Evolutionary conservation across 64 coral and sea anemone genomes (phyloP).

Genomic region (Montipora foliosa): DNA sequence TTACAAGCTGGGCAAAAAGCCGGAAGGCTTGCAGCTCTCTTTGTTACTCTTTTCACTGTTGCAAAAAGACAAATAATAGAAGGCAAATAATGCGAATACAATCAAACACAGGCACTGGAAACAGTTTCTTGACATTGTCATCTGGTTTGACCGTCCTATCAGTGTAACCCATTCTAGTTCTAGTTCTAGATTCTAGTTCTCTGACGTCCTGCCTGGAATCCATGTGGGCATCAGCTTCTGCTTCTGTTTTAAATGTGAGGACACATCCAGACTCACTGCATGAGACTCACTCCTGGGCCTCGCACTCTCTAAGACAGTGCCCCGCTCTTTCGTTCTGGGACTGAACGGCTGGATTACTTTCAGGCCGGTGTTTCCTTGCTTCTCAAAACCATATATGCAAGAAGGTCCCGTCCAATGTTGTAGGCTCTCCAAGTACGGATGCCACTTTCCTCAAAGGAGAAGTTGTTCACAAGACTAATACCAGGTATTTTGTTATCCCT

Average conservation of each 20-base stretch:
- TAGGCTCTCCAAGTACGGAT: constrained; percentile 43
- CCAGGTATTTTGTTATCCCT: constrained; percentile 26
- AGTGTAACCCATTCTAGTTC: background rate
- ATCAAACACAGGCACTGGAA: background rate
- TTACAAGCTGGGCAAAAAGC: too few relatives aligned
- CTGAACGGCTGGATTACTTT: constrained; percentile 60
- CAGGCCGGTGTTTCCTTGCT: constrained; percentile 17
- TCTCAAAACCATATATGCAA: background rate
- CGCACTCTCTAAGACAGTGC: background rate
- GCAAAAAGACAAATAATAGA: background rate
- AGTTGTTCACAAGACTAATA: constrained; percentile 5
- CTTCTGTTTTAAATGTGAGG: constrained; percentile 53
- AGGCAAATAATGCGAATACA: background rate
- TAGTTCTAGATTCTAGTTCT: constrained; percentile 39
- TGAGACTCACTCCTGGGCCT: constrained; percentile 14
- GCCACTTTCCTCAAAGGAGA: background rate
- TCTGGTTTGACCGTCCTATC: background rate
- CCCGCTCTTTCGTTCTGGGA: constrained; percentile 44
- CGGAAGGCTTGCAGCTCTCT: background rate
- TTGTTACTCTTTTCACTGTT: background rate
- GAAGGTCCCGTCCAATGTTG: constrained; percentile 35
- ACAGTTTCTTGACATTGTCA: background rate
- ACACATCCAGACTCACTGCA: constrained; percentile 57
- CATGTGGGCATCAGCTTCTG: constrained; percentile 59
- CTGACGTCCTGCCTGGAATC: constrained; percentile 34